Base-by-base conservation (phyloP, 1,140 invertebrate genomes). In the Vanessa atalanta region DNA sequence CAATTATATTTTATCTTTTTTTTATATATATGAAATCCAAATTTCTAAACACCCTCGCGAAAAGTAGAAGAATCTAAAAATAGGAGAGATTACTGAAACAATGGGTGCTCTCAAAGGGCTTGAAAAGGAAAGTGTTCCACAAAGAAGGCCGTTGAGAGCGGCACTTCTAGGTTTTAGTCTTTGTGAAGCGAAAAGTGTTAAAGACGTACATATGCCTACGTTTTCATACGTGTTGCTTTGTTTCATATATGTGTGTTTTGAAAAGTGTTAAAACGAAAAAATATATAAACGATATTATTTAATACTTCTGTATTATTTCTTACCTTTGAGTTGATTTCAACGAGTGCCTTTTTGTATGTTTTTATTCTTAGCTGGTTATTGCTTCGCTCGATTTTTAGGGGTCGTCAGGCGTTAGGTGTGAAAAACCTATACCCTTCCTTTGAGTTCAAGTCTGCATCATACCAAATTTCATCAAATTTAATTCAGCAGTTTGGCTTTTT, bases 81-180 rank as follows among this genome's bases (percentile, higher is more conserved):
- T 74, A 74, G 72, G 37, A 37, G 53, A 74, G 72, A 74, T 74
- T 74, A 74, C 60, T 70, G 67, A 70, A 74, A 74, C 72, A 74
- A 74, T 74, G 72, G 72, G 9, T 47, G 51, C 16, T 31, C 50
- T 65, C 66, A 70, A 74, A 70, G 70, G 72, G 67, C 72, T 50
- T 64, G 72, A 70, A 74, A 74, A 74, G 72, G 61, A 70, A 65
- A 64, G 72, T 63, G 66, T 55, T 47, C 20, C 55, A 73, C 72
- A 74, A 74, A 74, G 72, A 64, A 73, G 50, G 66, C 71, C 67
- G 48, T 72, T 37, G 55, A 74, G 72, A 60, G 67, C 73, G 47
- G 47, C 73, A 75, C 73, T 75, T 65, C 47, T 70, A 50, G 51
- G 64, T 43, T 69, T 69, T 60, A 55, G 53, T 20, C 65, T 73